phyloP scores from a whole-genome alignment of 2,113 vertebrate species.

The Sus scrofa region T2T-Sscrofa CM000812.6:248853001-248853500 shows the following conservation, averaged over 20 bases:
- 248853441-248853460: neutral
- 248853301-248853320: conserved; percentile 39
- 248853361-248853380: conserved; percentile 23
- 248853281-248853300: neutral
- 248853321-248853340: conserved; percentile 32
- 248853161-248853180: conserved; percentile 20
- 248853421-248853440: neutral
- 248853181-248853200: neutral
- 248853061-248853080: neutral
- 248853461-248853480: neutral
- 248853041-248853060: neutral
- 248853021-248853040: conserved; percentile 9
- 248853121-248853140: neutral
- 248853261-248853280: neutral
- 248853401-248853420: conserved; percentile 13
- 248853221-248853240: conserved; percentile 21
- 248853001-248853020: conserved; percentile 12
- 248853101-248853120: conserved; percentile 23
- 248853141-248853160: neutral
- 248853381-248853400: conserved; percentile 26
- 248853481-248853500: neutral
- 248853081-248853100: neutral
- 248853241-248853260: conserved; percentile 19
- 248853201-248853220: conserved; percentile 30
- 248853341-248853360: conserved; percentile 1